A percentile compares a stretch with the other conserved stretches of the same genome.
Conservation (phyloP, 2,888 invertebrate species). For the Lysandra coridon region DNA sequence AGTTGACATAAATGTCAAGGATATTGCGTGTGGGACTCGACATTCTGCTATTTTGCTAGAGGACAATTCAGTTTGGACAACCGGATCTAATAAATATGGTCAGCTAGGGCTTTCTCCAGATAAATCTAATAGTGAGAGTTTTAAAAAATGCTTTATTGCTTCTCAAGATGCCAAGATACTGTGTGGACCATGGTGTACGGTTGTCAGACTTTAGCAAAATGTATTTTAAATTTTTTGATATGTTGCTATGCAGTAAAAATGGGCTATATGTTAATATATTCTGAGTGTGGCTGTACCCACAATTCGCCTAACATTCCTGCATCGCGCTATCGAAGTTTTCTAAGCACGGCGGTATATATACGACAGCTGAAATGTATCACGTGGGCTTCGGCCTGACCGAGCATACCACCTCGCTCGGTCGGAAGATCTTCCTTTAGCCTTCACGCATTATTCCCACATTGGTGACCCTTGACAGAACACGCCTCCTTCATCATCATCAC, state of each 20-base stretch:
- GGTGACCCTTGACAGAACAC: too few species aligned
- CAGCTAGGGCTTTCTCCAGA: slow-evolving; percentile 82
- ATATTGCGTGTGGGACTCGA: slow-evolving; percentile 87
- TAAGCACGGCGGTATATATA: too few species aligned
- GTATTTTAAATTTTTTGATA: not conserved
- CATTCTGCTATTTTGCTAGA: slow-evolving; percentile 87
- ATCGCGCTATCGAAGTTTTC: too few species aligned
- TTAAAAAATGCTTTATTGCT: slow-evolving; percentile 54
- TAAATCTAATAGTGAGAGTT: slow-evolving; percentile 52
- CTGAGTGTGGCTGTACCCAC: too few species aligned
- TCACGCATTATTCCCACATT: too few species aligned
- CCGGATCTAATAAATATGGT: slow-evolving; percentile 91
- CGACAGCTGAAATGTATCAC: too few species aligned
- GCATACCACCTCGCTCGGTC: too few species aligned
- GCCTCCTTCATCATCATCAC: too few species aligned
- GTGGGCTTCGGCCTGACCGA: too few species aligned
- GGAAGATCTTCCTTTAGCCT: too few species aligned
- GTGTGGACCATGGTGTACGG: slow-evolving; percentile 69
- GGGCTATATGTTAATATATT: not conserved
- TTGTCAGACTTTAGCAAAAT: slow-evolving; percentile 43
- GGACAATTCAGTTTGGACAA: slow-evolving; percentile 84
- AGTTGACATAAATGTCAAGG: slow-evolving; percentile 73
- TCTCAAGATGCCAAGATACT: slow-evolving; percentile 46
- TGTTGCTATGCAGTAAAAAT: not conserved
- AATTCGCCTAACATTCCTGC: too few species aligned